These are phyloP conservation scores for Thera britannica DNA, from an alignment of 2,888 invertebrate species.

Conservation along the genomic window DNA sequence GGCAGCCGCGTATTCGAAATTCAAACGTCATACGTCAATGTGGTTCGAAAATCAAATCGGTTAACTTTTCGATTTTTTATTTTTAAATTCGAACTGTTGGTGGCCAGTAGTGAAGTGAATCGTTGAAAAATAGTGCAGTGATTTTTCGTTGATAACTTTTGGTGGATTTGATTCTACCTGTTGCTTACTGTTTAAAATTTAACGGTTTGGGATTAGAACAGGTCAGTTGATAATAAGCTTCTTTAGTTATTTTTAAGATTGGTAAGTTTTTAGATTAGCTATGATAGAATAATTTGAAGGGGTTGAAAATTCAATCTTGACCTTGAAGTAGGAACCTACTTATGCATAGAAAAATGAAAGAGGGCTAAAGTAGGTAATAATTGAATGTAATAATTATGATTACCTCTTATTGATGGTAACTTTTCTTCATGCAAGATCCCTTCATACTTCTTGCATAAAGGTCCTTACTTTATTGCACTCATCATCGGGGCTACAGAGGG, in stretches of 20 bases:
- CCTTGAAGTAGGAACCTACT: no score
- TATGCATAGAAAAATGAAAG: no score
- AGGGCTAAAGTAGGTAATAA: no score
- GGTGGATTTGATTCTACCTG: constrained; percentile 9
- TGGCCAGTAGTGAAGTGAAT: constrained; percentile 17
- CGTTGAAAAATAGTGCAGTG: background rate
- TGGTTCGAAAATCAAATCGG: constrained; percentile 59
- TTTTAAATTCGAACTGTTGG: background rate
- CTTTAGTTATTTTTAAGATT: background rate
- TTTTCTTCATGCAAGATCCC: no score
- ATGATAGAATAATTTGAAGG: background rate
- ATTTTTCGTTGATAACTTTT: constrained; percentile 2
- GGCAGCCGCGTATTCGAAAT: constrained; percentile 61
- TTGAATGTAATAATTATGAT: no score
- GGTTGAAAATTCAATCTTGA: background rate
- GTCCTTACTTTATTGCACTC: no score
- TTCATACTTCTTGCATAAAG: no score
- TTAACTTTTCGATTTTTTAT: constrained; percentile 21
- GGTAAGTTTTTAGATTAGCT: background rate
- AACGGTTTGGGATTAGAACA: constrained; percentile 16
- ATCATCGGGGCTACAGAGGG: background rate
- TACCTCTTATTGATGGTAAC: no score
- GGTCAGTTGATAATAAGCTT: constrained; percentile 14
- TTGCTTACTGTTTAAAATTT: constrained; percentile 19
- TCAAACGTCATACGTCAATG: constrained; percentile 33